phyloP scores from a whole-genome alignment of 2,888 invertebrate genomes.

The Amaurobius ferox region DNA sequence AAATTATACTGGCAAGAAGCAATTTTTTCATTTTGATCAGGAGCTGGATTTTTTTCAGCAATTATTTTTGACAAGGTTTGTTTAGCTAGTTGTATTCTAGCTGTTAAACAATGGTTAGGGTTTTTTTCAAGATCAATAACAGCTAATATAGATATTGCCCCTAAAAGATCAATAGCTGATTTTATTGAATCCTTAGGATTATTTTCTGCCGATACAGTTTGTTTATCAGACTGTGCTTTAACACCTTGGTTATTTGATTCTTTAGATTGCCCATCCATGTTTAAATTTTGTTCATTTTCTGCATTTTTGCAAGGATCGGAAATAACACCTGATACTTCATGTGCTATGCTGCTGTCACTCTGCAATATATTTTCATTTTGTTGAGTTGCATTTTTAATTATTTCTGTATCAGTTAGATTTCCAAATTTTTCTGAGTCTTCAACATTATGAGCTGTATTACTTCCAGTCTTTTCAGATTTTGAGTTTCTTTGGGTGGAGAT shows the following conservation, averaged over 20 bases:
- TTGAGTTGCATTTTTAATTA: no score
- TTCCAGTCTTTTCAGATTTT: no score
- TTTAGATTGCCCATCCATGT: not conserved
- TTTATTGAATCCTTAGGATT: not conserved
- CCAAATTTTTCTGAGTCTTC: no score
- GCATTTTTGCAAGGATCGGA: no score
- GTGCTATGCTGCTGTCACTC: no score
- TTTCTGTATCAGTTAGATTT: no score
- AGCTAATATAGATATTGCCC: conserved; percentile 40
- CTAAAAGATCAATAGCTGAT: conserved; percentile 2
- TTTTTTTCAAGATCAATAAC: conserved; percentile 42
- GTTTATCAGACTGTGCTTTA: not conserved
- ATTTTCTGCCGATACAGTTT: not conserved
- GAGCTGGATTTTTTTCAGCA: not conserved
- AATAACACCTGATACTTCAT: no score
- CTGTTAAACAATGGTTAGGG: not conserved
- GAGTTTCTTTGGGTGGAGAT: no score
- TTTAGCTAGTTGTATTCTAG: conserved; percentile 2
- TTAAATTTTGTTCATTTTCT: no score
- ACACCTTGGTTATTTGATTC: not conserved
- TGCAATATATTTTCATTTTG: no score
- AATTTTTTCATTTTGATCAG: not conserved
- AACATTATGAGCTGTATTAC: no score
- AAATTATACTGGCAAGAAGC: not conserved
- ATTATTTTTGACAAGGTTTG: not conserved